Base-by-base conservation (phyloP, 1,140 invertebrate species). In the Nautilus pompilius region DNA sequence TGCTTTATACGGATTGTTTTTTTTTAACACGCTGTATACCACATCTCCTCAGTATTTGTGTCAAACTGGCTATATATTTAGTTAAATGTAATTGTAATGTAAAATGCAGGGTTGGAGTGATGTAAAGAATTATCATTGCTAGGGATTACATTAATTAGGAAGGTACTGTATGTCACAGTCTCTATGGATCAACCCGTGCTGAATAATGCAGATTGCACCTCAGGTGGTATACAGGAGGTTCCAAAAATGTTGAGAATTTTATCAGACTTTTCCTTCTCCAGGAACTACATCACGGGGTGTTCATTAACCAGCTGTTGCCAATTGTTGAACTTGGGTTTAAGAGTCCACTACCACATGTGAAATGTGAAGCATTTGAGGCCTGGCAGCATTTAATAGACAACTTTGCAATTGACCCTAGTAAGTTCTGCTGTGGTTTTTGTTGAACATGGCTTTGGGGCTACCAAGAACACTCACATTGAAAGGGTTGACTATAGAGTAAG, bases 331-430 rank as follows among this genome's bases (percentile, higher is more conserved):
- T 65, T n/a, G 77, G 73, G 5, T 77, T 79, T 59, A 76, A 76
- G 51, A 68, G 68, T 67, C 48, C 68, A 4, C 57, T 41, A 10
- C 36, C 67, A 15, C 67, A 71, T 10, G 69, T 73, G 8, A 76
- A 72, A 45, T 54, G 68, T 22, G 60, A 51, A 15, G 63, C 77
- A 0, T 78, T 76, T 48, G 58, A 68, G 36, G 68, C 73, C 0
- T 79, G 77, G 77, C 60, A 69, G 29, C 46, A 69, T 26, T 61
- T 79, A 0, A 77, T 79, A 30, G 67, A 75, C 30, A 79, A 79
- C 60, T 79, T 79, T 62, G 71, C 75, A 24, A 46, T 62, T 3
- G 71, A 71, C 64, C 65, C 60, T 29, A 58, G 76, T 77, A 67
- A 66, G 61, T 65, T 20, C 62, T 53, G 5, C 45, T 45, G 5